Percentiles rank a stretch among this genome's conserved stretches.
Evolutionary conservation across 2,113 vertebrate species (phyloP).

Genomic region (Lepus europaeus): DNA sequence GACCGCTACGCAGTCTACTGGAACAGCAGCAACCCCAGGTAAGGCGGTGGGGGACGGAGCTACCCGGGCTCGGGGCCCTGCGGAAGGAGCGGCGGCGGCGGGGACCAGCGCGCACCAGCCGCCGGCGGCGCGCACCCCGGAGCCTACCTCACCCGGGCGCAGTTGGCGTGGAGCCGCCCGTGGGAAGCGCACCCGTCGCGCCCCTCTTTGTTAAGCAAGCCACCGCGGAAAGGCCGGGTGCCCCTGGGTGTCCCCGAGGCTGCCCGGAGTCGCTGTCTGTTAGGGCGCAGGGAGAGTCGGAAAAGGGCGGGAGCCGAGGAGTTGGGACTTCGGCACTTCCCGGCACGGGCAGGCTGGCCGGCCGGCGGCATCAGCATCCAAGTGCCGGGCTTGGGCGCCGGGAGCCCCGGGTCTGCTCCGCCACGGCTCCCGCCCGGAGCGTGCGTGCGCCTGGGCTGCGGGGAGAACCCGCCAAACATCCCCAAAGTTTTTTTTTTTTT

Average conservation of each 20-base stretch:
- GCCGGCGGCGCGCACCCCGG: slow-evolving; percentile 64
- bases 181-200: slow-evolving; percentile 50
- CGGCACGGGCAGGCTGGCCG: background rate
- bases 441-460: background rate
- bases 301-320: slow-evolving; percentile 46
- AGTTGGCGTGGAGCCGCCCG: slow-evolving; percentile 18
- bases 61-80: slow-evolving; percentile 36
- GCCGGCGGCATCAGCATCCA: background rate
- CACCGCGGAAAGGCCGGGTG: background rate
- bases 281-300: background rate
- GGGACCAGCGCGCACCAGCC: slow-evolving; percentile 49
- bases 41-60: slow-evolving; percentile 70
- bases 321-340: background rate
- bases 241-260: background rate
- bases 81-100: slow-evolving; percentile 14
- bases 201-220: slow-evolving; percentile 74
- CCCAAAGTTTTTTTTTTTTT: slow-evolving; percentile 29
- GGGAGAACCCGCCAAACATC: slow-evolving; percentile 3
- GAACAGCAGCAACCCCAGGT: slow-evolving; percentile 98
- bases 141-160: slow-evolving; percentile 1
- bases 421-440: background rate
- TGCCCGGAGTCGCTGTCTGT: background rate
- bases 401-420: background rate
- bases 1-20: slow-evolving; percentile 99
- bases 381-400: background rate